These are phyloP conservation scores for Cyphotilapia sp. DNA, from an alignment of 2,113 vertebrate species.

Conservation along the genomic window DNA sequence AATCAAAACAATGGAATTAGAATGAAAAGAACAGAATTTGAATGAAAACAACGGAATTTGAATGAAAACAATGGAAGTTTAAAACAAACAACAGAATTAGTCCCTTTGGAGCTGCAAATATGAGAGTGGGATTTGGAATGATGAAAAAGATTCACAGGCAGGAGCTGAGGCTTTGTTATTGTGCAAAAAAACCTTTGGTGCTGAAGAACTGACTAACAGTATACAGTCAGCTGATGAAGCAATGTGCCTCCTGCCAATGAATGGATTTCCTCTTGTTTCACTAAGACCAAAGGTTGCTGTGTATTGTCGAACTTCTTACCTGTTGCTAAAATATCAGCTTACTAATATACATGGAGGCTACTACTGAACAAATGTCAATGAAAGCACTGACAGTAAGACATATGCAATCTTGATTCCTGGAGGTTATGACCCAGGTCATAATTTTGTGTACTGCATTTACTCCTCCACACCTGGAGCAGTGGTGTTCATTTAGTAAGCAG, in stretches of 20 bases:
- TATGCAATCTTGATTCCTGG: accelerated
- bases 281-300: neutral
- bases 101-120: no score
- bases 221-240: no score
- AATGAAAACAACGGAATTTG: no score
- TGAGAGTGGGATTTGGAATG: no score
- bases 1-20: no score
- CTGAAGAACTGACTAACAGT: no score
- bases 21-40: no score
- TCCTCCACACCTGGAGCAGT: neutral
- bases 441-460: accelerated
- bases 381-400: neutral
- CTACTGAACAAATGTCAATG: neutral
- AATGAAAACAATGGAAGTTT: no score
- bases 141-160: no score
- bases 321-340: accelerated
- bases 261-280: neutral
- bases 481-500: neutral
- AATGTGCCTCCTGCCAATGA: neutral
- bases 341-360: neutral
- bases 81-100: no score
- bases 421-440: neutral
- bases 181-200: no score
- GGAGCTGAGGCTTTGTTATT: no score
- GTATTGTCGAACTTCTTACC: neutral